phyloP scores from a whole-genome alignment of 2,797 vertebrate species.

The Sebastes iracundus region DNA sequence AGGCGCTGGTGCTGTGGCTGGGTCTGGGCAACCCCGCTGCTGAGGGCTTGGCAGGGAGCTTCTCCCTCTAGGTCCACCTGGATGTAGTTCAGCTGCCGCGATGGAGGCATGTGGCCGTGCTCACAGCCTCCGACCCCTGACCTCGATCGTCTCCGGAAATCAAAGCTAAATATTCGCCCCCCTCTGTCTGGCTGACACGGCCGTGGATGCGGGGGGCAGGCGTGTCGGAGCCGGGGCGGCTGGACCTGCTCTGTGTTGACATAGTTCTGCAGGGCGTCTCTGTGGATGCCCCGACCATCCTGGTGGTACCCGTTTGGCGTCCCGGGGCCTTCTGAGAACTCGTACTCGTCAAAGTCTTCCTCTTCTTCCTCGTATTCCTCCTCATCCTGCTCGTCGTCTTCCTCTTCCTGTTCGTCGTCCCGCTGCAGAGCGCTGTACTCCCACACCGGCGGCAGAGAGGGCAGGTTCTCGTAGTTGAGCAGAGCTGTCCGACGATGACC shows the following conservation, averaged over 20 bases:
- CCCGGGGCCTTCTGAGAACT: conserved; percentile 85
- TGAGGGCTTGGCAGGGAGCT: conserved; percentile 75
- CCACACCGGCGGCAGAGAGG: conserved; percentile 94
- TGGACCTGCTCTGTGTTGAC: conserved; percentile 85
- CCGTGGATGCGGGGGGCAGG: conserved; percentile 78
- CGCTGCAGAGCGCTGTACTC: conserved; percentile 89
- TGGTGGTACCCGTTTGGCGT: conserved; percentile 92
- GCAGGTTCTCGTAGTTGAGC: conserved; percentile 98
- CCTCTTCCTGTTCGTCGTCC: conserved; percentile 79
- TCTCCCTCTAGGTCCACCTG: conserved; percentile 96
- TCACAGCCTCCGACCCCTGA: conserved; percentile 79
- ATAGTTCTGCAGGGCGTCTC: conserved; percentile 92
- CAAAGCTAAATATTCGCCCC: conserved; percentile 91
- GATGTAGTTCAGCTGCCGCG: conserved; percentile 98
- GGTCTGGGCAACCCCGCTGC: conserved; percentile 66
- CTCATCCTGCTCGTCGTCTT: conserved; percentile 83
- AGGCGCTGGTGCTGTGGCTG: conserved; percentile 78
- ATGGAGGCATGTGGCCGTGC: conserved; percentile 81
- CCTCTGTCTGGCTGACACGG: conserved; percentile 84
- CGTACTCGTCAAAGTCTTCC: conserved; percentile 85
- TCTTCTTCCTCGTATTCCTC: conserved; percentile 84
- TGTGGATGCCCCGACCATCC: conserved; percentile 87
- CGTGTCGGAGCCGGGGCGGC: conserved; percentile 77
- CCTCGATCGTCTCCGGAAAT: conserved; percentile 87
- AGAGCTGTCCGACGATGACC: conserved; percentile 89